Conservation (phyloP, 1,140 invertebrate species). For the Drosophila santomea region DNA sequence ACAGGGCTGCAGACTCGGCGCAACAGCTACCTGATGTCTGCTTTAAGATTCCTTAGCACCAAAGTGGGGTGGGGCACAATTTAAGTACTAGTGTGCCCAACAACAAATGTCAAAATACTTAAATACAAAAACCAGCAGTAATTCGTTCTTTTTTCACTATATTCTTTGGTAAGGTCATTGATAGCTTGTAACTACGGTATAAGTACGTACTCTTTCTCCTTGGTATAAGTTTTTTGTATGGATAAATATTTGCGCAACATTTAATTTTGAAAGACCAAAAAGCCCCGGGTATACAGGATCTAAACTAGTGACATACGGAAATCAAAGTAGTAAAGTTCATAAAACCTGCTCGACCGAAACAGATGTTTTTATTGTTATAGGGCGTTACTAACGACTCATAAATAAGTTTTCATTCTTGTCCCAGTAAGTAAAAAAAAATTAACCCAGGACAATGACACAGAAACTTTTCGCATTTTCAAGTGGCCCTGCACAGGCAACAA, state of each 20-base stretch:
- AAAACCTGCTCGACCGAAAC: constrained; percentile 19
- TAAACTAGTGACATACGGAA: not conserved
- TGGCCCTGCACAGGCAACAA: constrained; percentile 21
- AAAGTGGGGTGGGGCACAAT: too few relatives aligned
- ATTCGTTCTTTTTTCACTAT: not conserved
- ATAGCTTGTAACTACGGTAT: not conserved
- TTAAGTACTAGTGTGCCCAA: not conserved
- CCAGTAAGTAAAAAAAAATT: not conserved
- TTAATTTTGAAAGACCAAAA: constrained; percentile 58
- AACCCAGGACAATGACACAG: constrained; percentile 64
- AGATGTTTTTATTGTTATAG: constrained; percentile 11
- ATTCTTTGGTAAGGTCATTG: not conserved
- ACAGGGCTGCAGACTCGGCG: not conserved
- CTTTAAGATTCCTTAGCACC: not conserved
- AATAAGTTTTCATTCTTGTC: constrained; percentile 13
- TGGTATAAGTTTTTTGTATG: constrained; percentile 3
- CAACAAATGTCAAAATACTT: not conserved
- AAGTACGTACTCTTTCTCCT: constrained; percentile 51
- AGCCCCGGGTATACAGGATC: constrained; percentile 23
- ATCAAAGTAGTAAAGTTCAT: constrained; percentile 4
- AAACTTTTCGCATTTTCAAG: constrained; percentile 49
- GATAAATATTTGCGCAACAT: constrained; percentile 61
- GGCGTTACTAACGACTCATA: not conserved
- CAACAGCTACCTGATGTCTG: not conserved
- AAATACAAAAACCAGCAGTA: not conserved